Conservation (phyloP, 2,797 vertebrate genomes). For the Tolypeutes matacus region DNA sequence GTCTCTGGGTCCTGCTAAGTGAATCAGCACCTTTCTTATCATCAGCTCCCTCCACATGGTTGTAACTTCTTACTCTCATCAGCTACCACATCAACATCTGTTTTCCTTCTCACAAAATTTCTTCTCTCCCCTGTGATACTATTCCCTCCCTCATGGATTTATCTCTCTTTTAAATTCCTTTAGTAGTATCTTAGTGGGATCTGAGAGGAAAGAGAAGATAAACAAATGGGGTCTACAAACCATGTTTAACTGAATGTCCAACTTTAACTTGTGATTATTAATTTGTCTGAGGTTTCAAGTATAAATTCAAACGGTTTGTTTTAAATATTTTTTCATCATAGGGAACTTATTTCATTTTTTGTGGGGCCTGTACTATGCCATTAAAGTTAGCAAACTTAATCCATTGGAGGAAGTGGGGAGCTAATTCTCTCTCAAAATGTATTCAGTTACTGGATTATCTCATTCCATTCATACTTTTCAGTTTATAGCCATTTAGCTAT, state of each 20-base stretch:
- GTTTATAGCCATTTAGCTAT: not conserved
- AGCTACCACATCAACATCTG: not conserved
- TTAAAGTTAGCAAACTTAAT: not conserved
- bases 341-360: not conserved
- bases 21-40: not conserved
- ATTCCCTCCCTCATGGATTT: not conserved
- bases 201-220: not conserved
- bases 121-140: not conserved
- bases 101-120: not conserved
- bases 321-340: not conserved
- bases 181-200: not conserved
- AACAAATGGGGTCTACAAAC: not conserved
- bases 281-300: constrained; percentile 20
- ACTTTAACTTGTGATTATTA: constrained; percentile 21
- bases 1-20: not conserved
- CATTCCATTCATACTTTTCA: not conserved
- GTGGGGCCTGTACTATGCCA: not conserved
- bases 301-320: not conserved
- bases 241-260: not conserved
- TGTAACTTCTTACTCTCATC: not conserved
- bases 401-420: not conserved
- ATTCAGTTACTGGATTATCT: not conserved
- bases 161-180: not conserved
- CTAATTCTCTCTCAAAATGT: not conserved
- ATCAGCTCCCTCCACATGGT: not conserved